phyloP scores from a whole-genome alignment of 2,888 invertebrate genomes.

The Dusona sp. region DNA sequence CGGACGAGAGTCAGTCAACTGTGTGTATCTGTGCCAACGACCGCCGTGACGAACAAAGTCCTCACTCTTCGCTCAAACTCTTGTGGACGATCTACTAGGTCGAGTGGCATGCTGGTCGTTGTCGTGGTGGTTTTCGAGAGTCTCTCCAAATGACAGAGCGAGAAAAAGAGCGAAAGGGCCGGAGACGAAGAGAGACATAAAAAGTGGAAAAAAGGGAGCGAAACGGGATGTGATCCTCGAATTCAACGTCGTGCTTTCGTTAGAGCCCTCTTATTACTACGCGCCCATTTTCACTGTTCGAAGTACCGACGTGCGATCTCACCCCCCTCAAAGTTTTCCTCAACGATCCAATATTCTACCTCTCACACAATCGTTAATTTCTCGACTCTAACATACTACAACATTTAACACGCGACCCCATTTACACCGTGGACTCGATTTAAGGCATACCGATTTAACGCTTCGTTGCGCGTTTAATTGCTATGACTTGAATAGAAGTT shows the following conservation, averaged over 20 bases:
- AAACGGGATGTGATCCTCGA: constrained; percentile 3
- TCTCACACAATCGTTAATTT: not conserved
- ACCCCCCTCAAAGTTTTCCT: not conserved
- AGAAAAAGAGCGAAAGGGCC: not conserved
- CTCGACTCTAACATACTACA: not conserved
- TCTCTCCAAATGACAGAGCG: constrained; percentile 49
- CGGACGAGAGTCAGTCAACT: constrained; percentile 27
- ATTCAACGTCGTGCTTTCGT: constrained; percentile 38
- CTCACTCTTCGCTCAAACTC: constrained; percentile 42
- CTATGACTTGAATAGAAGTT: not conserved
- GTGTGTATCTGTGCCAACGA: constrained; percentile 58
- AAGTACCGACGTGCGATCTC: constrained; percentile 34
- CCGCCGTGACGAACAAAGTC: constrained; percentile 56
- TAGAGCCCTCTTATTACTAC: constrained; percentile 42
- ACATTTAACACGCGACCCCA: not conserved
- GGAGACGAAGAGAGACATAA: not conserved
- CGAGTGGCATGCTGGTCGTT: constrained; percentile 71
- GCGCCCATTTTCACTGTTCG: constrained; percentile 35
- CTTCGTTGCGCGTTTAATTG: not conserved
- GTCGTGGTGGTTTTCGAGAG: constrained; percentile 46
- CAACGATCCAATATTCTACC: constrained; percentile 1
- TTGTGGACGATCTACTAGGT: constrained; percentile 73
- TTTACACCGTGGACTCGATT: not conserved
- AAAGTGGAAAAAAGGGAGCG: not conserved
- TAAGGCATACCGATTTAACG: not conserved